Percentiles rank a stretch among this genome's conserved stretches.
These are phyloP conservation scores for Nettapus auritus DNA, from an alignment of 2,113 vertebrate species.

Conservation along the genomic window DNA sequence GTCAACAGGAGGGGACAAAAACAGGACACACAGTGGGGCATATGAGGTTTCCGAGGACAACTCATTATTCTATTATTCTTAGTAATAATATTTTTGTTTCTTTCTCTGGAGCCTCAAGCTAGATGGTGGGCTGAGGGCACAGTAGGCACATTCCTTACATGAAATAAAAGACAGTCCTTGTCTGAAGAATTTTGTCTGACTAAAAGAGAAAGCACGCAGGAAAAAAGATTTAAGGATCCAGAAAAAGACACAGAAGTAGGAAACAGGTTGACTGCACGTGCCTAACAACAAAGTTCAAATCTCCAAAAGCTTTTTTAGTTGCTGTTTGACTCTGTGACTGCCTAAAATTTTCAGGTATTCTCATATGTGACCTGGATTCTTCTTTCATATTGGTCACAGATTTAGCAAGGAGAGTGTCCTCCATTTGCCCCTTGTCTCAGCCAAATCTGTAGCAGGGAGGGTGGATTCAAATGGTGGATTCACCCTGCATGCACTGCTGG, in stretches of 20 bases:
- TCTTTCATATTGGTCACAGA: background rate
- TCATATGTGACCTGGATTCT: background rate
- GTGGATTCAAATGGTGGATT: no score
- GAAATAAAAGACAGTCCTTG: background rate
- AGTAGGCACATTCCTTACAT: conserved; percentile 13
- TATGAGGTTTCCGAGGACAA: conserved; percentile 1
- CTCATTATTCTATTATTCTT: conserved; percentile 30
- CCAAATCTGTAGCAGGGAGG: background rate
- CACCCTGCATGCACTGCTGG: background rate
- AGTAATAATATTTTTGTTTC: conserved; percentile 57
- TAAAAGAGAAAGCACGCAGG: background rate
- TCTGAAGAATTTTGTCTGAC: background rate
- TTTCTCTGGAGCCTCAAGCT: background rate
- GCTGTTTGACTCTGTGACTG: background rate
- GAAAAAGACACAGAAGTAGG: background rate
- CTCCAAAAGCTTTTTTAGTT: background rate
- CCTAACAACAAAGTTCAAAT: background rate
- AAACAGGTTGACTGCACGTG: background rate
- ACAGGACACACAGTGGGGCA: conserved; percentile 22
- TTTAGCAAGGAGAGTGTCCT: background rate
- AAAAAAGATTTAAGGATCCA: background rate
- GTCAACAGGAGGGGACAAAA: conserved; percentile 28
- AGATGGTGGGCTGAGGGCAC: background rate
- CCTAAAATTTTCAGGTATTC: background rate
- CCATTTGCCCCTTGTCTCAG: background rate